Evolutionary conservation across 2,113 vertebrate species (phyloP).

Genomic region (Megalops atlanticus): DNA sequence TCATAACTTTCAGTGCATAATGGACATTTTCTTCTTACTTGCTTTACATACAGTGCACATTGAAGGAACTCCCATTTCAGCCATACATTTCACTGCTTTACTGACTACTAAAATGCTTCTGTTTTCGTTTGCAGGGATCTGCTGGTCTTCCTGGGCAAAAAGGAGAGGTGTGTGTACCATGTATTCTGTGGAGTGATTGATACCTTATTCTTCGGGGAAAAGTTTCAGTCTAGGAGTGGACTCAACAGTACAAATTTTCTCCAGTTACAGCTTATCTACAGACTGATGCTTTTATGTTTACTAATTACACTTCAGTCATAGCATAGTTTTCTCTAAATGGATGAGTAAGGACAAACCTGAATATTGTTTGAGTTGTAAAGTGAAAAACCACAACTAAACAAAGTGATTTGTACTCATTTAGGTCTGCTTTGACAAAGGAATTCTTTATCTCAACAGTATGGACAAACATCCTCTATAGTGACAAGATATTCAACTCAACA

Average conservation of each 20-base stretch:
- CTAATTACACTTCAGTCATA: neutral
- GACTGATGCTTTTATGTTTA: neutral
- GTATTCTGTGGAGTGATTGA: neutral
- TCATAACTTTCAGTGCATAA: neutral
- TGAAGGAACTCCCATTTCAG: slow-evolving; percentile 31
- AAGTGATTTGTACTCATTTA: too few species aligned
- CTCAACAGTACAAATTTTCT: neutral
- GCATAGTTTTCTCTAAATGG: too few species aligned
- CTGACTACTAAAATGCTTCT: neutral
- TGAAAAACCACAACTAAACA: too few species aligned
- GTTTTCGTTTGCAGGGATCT: slow-evolving; percentile 79
- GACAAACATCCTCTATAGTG: too few species aligned
- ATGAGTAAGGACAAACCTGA: too few species aligned
- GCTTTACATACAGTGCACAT: neutral
- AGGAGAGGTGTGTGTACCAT: slow-evolving; percentile 82
- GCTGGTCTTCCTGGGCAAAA: slow-evolving; percentile 73
- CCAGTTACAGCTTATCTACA: neutral
- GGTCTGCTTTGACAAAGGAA: too few species aligned
- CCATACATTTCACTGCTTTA: neutral
- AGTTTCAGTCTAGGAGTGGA: neutral
- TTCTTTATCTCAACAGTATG: too few species aligned
- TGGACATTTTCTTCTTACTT: neutral
- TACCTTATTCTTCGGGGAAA: neutral
- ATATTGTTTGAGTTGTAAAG: too few species aligned
- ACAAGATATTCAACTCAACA: too few species aligned